phyloP scores from a whole-genome alignment of 2,888 invertebrate species.

The Hydropsyche betteni region DNA sequence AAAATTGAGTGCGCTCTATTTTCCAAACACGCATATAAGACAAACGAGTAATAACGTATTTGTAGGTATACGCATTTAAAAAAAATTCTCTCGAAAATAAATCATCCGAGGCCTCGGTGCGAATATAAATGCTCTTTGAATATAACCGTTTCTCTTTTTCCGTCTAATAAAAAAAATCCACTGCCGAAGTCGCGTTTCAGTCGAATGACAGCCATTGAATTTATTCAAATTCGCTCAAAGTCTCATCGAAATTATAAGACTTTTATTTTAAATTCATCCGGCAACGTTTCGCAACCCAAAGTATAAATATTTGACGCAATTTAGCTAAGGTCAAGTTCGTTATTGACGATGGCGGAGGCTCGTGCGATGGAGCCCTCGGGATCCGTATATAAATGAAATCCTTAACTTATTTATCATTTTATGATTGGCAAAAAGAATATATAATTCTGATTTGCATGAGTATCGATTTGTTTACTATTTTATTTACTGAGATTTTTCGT shows the following conservation, averaged over 20 bases:
- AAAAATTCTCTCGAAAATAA: conserved; percentile 11
- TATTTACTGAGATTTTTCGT: too few species aligned
- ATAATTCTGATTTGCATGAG: too few species aligned
- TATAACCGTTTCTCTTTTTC: neutral
- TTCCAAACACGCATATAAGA: conserved; percentile 16
- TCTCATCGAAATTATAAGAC: conserved; percentile 3
- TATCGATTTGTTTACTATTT: too few species aligned
- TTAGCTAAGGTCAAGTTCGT: neutral
- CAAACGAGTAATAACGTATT: too few species aligned
- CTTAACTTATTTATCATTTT: too few species aligned
- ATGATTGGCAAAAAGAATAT: too few species aligned
- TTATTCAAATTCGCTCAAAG: conserved; percentile 11
- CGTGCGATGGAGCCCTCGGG: too few species aligned
- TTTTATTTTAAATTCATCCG: conserved; percentile 14
- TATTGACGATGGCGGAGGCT: neutral
- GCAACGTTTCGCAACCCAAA: neutral
- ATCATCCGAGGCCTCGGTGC: neutral
- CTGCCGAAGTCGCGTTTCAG: neutral
- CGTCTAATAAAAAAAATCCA: neutral
- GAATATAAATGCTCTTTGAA: neutral
- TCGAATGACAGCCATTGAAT: neutral
- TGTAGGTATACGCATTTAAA: neutral
- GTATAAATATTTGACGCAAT: conserved; percentile 27
- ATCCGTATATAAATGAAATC: too few species aligned
- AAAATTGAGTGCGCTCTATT: neutral